phyloP scores from a whole-genome alignment of 2,113 vertebrate genomes.

The Salvator merianae region DNA sequence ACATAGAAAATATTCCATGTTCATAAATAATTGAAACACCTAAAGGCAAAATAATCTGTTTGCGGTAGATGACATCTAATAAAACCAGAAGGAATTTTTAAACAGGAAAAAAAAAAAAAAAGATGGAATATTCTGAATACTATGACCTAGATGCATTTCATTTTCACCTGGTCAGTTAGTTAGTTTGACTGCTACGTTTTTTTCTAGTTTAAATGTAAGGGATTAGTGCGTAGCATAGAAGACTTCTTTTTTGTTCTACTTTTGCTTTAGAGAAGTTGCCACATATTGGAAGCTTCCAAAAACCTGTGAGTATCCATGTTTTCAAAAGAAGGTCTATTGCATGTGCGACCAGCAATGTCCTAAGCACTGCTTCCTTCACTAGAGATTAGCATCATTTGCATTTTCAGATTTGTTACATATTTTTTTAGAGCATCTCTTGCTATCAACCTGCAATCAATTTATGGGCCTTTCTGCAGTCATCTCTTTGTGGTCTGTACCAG shows the following conservation, averaged over 20 bases:
- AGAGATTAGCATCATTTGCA: too few species aligned
- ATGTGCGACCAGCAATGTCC: not conserved
- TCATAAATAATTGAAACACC: slow-evolving; percentile 62
- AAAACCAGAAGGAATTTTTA: slow-evolving; percentile 44
- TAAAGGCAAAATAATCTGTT: slow-evolving; percentile 47
- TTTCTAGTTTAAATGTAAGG: not conserved
- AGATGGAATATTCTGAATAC: not conserved
- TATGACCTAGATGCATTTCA: slow-evolving; percentile 26
- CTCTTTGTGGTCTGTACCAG: too few species aligned
- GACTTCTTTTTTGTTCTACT: not conserved
- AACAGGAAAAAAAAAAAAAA: not conserved
- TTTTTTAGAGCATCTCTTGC: too few species aligned
- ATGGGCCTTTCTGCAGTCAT: too few species aligned
- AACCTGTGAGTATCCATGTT: not conserved
- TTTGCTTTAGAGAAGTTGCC: not conserved
- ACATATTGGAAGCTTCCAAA: not conserved
- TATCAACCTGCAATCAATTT: too few species aligned
- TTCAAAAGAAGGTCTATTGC: not conserved
- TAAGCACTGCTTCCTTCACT: too few species aligned
- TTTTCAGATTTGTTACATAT: too few species aligned
- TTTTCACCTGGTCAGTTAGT: slow-evolving; percentile 19
- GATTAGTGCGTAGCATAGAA: not conserved
- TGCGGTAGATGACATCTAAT: slow-evolving; percentile 43
- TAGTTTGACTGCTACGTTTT: not conserved
- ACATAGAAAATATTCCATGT: slow-evolving; percentile 39